Percentiles rank a stretch among this genome's conserved stretches.
phyloP scores from a whole-genome alignment of 2,888 invertebrate genomes.

The Sycophila texana region DNA sequence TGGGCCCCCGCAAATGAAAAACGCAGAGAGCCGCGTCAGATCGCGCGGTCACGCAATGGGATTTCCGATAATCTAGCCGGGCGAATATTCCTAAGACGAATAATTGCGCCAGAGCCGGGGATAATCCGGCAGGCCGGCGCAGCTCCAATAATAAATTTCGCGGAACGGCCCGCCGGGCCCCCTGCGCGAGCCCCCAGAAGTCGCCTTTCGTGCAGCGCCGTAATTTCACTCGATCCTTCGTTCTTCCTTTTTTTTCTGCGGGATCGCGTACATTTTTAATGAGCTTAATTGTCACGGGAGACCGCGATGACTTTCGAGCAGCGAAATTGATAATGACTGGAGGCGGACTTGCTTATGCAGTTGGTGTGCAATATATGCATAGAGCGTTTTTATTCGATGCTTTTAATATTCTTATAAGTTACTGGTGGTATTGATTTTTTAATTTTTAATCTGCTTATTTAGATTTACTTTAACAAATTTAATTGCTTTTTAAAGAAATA shows the following conservation, averaged over 20 bases:
- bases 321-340: too few relatives aligned
- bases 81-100: slow-evolving; percentile 41
- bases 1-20: slow-evolving; percentile 38
- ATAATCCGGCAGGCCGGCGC: slow-evolving; percentile 22
- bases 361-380: too few relatives aligned
- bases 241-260: neutral
- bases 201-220: slow-evolving; percentile 13
- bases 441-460: too few relatives aligned
- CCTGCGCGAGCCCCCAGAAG: slow-evolving; percentile 2
- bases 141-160: slow-evolving; percentile 62
- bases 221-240: neutral
- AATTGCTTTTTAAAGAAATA: too few relatives aligned
- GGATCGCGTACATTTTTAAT: slow-evolving; percentile 16
- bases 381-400: too few relatives aligned
- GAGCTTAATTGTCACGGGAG: slow-evolving; percentile 19
- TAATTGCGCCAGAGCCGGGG: slow-evolving; percentile 24
- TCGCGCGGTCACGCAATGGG: slow-evolving; percentile 48
- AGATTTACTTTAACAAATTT: too few relatives aligned
- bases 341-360: too few relatives aligned
- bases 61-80: slow-evolving; percentile 54
- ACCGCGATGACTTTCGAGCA: neutral
- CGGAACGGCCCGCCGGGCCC: slow-evolving; percentile 45
- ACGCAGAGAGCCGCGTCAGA: slow-evolving; percentile 17
- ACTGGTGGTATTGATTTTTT: too few relatives aligned
- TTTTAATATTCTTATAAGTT: too few relatives aligned